Evolutionary conservation across 2,888 invertebrate species (phyloP), one percentile per base, ranked within the genome.

Genomic region (Ophioninae sp.): DNA sequence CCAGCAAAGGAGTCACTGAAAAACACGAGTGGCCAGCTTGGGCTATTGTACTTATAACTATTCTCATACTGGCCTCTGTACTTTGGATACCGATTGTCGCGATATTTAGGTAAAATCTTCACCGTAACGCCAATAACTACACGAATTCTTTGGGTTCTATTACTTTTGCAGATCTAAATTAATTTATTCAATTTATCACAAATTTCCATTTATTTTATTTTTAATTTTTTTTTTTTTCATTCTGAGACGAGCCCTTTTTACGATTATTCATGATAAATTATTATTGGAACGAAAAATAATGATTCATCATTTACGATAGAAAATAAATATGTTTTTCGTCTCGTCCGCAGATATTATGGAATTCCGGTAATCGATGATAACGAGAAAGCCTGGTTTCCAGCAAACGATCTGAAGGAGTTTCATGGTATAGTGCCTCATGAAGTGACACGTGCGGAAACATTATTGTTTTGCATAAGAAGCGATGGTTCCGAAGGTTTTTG

Each of bases 331-430:
- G n/a, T n/a, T 77, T 79, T 41, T 75, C 37, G 39, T 65, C 39
- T 20, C 21, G 61, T 82, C 84, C 84, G 84, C 93, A 97, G 98
- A 93, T 94, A 96, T 87, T 96, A 96, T 89, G 97, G 97, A 81
- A 94, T 96, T 85, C 95, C 96, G 30, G 95, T 98, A 75, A 96
- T 98, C 85, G 97, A 97, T 73, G 97, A 98, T 90, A 96, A 97
- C 82, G 97, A 97, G 90, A 96, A 97, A 86, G 97, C 98, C 6
- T 98, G 98, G 98, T 98, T 98, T 92, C 98, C 98, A 0, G 96
- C 96, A 0, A 96, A 96, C 44, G 98, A 98, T 90, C 94, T 98
- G 0, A 96, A 96, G 86, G 98, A 98, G 91, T 98, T 97, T 92
- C 97, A 98, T 91, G 97, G 97, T 80, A 97, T 98, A 86, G 96